Evolutionary conservation across 2,797 vertebrate species (phyloP), one percentile per base, ranked within the genome.

Genomic region (Anguilla obscura): DNA sequence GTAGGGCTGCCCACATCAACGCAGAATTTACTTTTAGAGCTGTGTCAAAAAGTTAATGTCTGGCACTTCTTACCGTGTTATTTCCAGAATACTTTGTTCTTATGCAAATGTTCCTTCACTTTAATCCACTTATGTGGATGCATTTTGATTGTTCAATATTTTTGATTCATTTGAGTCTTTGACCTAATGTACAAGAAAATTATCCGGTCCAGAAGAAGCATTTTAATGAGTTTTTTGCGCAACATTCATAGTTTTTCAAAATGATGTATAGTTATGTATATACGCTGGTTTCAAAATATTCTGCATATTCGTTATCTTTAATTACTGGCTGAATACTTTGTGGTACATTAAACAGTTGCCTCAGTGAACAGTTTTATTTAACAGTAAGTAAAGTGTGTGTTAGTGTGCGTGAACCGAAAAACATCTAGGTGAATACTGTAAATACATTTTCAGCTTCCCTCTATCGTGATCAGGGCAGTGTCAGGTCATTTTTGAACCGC

Each of bases 81-180:
- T 71, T 74, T 84, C 48, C n/a, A 54, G 40, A 12, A 14, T 5
- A 45, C n/a, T 87, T 54, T 56, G 63, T 66, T 54, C 60, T 71
- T 82, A 84, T 21, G 45, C 50, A 56, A 85, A 18, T 27, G 24
- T 85, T 54, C 36, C 82, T 74, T 48, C 33, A 60, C 40, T 85
- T 50, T 85, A 58, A 56, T 16, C 27, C 36, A 87, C 21, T 80
- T 80, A 80, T 87, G 80, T 79, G 66, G 58, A 84, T 60, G 18
- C 66, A 45, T 82, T 84, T 50, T 40, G 60, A n/a, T 79, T 56
- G 16, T 79, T 79, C 33, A 16, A 79, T 40, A 79, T 16, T 18
- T 71, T 79, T 36, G 14, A 18, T 76, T 71, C 1, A 27, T 71
- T 71, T 12, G 8, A 27, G 69, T 33, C 69, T 71, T 71, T 27